Evolutionary conservation across 2,888 invertebrate genomes (phyloP), one percentile per base, ranked within the genome.

Genomic region (Cantharis nigra): DNA sequence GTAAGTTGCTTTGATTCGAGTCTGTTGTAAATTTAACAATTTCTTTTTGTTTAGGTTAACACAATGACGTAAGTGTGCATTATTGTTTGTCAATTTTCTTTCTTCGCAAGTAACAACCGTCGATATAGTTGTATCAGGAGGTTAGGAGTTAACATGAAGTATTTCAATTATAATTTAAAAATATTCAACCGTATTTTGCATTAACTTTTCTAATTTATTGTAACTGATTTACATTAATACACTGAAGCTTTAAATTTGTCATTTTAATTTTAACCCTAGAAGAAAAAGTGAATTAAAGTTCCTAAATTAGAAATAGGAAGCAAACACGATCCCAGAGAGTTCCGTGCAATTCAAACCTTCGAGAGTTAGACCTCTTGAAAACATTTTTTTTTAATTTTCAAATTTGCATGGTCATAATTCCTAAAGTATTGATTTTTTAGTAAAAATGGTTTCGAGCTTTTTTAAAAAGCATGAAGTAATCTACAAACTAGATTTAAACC

Each of bases 1-100:
- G 97, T 99, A 85, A 93, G 94, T 91, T 33, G 23, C 13, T 67
- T 67, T n/a, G 7, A 30, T 49, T 49, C 5, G 7, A 70, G 18
- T 3, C 72, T 63, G 30, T 49, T 74, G 69, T 65, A 63, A 75
- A 75, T 79, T 76, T 75, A 26, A 14, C 62, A 14, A 30, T 74
- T 69, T 79, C 76, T 85, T 88, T 85, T 91, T 33, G 13, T 91
- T 62, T 89, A 91, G 91, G 87, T 91, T 77, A 91, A 91, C 85
- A 91, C 91, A 28, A 78, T 90, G 75, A 91, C 90, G 81, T 91
- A 87, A 86, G 82, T 70, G 49, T 72, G 63, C 72, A 20, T 13
- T 23, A 30, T 7, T 26, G 23, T 18, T 16, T 30, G 18, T 14
- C 64, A 13, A 14, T 69, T 69, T 49, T 49, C 7, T 49, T n/a